These are phyloP conservation scores for Silurus meridionalis DNA, from an alignment of 2,113 vertebrate genomes.

Conservation along the genomic window DNA sequence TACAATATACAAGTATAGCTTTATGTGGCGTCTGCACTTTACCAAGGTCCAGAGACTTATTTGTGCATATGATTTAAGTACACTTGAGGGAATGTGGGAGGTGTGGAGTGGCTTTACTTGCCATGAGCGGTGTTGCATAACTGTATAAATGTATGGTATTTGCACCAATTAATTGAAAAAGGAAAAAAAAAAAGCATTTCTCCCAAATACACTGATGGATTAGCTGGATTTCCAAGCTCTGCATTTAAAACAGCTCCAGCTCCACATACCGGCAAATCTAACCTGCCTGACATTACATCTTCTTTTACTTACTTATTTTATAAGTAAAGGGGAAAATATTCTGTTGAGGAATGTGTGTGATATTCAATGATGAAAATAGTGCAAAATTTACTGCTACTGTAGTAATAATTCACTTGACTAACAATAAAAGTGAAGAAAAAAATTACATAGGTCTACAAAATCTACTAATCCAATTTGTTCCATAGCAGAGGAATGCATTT, in stretches of 20 bases:
- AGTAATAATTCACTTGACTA: neutral
- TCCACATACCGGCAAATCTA: neutral
- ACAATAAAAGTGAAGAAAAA: neutral
- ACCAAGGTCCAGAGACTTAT: neutral
- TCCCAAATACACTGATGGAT: neutral
- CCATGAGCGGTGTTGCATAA: constrained; percentile 66
- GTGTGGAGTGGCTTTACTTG: constrained; percentile 50
- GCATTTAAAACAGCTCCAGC: neutral
- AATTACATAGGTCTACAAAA: neutral
- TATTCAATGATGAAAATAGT: neutral
- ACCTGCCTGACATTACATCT: neutral
- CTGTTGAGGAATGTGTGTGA: neutral
- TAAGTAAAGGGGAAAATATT: neutral
- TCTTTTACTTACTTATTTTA: neutral
- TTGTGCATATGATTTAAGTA: constrained; percentile 12
- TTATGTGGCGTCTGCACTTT: neutral
- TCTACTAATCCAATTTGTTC: too few species aligned
- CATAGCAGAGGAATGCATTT: too few species aligned
- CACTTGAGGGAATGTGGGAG: constrained; percentile 40
- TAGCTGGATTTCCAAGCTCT: neutral
- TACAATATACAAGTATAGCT: neutral
- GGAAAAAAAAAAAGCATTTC: neutral
- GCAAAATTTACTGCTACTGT: neutral
- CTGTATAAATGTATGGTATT: constrained; percentile 35
- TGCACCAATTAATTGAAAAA: constrained; percentile 31